Percentiles rank a stretch among this genome's conserved stretches.
These are phyloP conservation scores for Chrysolina haemoptera DNA, from an alignment of 2,888 invertebrate species.

Conservation along the genomic window DNA sequence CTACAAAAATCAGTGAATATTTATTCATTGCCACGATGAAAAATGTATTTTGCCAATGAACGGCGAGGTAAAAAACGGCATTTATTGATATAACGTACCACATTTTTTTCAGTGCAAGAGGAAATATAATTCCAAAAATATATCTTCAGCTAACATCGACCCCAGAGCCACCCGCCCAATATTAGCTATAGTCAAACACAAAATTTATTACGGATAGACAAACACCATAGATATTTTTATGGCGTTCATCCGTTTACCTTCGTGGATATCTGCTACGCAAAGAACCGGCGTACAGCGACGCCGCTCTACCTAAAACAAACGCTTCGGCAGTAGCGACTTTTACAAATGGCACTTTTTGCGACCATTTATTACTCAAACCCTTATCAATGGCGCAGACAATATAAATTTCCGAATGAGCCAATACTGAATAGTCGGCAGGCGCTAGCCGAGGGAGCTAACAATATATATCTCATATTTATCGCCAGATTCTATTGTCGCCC, in stretches of 20 bases:
- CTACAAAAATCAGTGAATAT: no score
- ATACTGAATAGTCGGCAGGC: slow-evolving; percentile 55
- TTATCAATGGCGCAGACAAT: slow-evolving; percentile 68
- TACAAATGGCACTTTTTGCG: slow-evolving; percentile 66
- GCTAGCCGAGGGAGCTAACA: slow-evolving; percentile 48
- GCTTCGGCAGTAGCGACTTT: slow-evolving; percentile 57
- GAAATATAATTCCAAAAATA: neutral
- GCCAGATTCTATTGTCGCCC: slow-evolving; percentile 60
- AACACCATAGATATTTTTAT: slow-evolving; percentile 52
- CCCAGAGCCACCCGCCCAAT: neutral
- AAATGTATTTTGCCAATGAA: no score
- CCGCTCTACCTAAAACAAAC: slow-evolving; percentile 53
- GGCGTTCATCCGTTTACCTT: slow-evolving; percentile 52
- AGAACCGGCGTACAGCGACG: slow-evolving; percentile 35
- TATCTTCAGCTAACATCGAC: neutral
- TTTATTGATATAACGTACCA: no score
- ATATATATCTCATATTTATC: slow-evolving; percentile 68
- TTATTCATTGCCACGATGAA: no score
- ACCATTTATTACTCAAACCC: slow-evolving; percentile 66
- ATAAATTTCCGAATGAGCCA: slow-evolving; percentile 68
- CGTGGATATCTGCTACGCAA: slow-evolving; percentile 50
- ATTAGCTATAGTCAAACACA: neutral
- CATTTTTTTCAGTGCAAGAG: no score
- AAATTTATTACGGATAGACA: slow-evolving; percentile 45
- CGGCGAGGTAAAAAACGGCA: no score